Conservation (phyloP, 2,113 vertebrate species). For the Cyphomyrus discorhynchus region DNA sequence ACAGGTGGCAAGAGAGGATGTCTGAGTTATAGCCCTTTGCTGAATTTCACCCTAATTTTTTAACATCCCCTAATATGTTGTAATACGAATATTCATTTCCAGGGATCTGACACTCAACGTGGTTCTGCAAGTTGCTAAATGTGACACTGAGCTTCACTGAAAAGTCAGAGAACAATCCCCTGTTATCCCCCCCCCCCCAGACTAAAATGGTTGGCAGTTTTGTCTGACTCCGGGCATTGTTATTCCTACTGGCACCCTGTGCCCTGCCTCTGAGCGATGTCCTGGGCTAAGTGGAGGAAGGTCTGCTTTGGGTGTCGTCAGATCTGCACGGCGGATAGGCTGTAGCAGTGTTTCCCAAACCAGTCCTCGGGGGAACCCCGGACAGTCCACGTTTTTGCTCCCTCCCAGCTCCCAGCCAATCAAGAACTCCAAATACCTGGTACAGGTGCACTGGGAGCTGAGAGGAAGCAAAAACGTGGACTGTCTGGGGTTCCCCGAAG, state of each 20-base stretch:
- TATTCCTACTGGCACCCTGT: not conserved
- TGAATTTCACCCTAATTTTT: conserved; percentile 41
- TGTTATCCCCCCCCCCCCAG: not conserved
- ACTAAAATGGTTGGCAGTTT: not conserved
- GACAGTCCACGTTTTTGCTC: too few relatives aligned
- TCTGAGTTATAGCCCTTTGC: conserved; percentile 36
- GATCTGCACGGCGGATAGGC: not conserved
- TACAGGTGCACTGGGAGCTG: too few relatives aligned
- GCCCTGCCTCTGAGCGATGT: not conserved
- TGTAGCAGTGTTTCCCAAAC: not conserved
- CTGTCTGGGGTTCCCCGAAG: too few relatives aligned
- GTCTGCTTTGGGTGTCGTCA: not conserved
- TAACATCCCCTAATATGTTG: conserved; percentile 32
- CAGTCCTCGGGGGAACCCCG: too few relatives aligned
- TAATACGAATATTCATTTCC: conserved; percentile 23
- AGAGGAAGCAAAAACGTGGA: too few relatives aligned
- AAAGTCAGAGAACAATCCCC: not conserved
- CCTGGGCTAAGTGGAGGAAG: not conserved
- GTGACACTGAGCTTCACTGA: not conserved
- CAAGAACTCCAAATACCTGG: too few relatives aligned
- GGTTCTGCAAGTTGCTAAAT: not conserved
- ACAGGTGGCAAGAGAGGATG: conserved; percentile 47
- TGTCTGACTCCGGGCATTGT: not conserved
- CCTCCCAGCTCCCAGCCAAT: too few relatives aligned
- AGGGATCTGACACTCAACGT: not conserved